Percentiles rank a stretch among this genome's conserved stretches.
phyloP scores from a whole-genome alignment of 2,888 invertebrate genomes.

The Euplagia quadripunctaria region DNA sequence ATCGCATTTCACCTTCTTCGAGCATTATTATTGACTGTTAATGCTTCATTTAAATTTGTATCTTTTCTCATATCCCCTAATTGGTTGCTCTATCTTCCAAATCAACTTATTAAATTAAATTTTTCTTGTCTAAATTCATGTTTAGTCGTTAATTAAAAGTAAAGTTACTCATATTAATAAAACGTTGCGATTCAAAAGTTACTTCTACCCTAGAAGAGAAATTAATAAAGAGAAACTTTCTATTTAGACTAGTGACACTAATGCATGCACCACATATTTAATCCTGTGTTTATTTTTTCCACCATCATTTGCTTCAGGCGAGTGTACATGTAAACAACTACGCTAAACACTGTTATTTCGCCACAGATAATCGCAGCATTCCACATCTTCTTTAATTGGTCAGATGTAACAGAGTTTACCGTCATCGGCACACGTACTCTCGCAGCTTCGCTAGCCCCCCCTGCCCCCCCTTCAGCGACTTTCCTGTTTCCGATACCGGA shows the following conservation, averaged over 20 bases:
- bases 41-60: conserved; percentile 38
- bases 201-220: background rate
- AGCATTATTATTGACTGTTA: conserved; percentile 33
- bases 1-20: conserved; percentile 38
- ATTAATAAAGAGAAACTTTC: conserved; percentile 14
- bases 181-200: conserved; percentile 3
- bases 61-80: conserved; percentile 49
- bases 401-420: conserved; percentile 25
- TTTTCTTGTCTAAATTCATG: conserved; percentile 23
- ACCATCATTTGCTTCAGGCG: conserved; percentile 54
- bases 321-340: conserved; percentile 40
- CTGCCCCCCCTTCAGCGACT: conserved; percentile 73
- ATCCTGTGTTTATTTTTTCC: conserved; percentile 51
- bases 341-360: conserved; percentile 27
- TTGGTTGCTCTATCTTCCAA: conserved; percentile 55
- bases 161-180: background rate
- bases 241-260: conserved; percentile 34
- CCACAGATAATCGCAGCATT: conserved; percentile 17
- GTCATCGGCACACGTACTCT: conserved; percentile 45
- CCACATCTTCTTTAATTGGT: conserved; percentile 10
- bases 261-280: conserved; percentile 52
- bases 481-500: conserved; percentile 86
- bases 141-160: conserved; percentile 25
- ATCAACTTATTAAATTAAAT: conserved; percentile 45
- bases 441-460: conserved; percentile 70